Base-by-base conservation (phyloP, 2,113 vertebrate species). In the Cyanoramphus novaezelandiae region DNA sequence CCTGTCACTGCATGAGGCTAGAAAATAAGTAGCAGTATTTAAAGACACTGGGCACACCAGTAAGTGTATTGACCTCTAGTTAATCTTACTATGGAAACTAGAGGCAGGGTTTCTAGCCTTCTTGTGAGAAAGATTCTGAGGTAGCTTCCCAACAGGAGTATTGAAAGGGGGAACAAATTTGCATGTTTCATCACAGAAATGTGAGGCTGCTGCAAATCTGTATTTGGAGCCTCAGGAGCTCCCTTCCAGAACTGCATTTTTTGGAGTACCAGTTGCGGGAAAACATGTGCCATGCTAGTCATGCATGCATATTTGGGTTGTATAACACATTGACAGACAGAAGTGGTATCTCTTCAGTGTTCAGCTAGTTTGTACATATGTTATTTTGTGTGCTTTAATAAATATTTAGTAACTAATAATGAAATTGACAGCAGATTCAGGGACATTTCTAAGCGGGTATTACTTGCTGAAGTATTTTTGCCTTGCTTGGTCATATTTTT, bases 301-400 rank as follows among this genome's bases (percentile, higher is more conserved):
- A 18, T 14, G 31, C 23, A 25, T 0, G 1, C 1, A 0, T 23
- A 3, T 33, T 52, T 29, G 41, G 47, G 18, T 33, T 37, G 11
- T 64, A 74, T 72, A 88, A 72, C 43, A 43, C 27, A 4, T 5
- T 53, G 33, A 29, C 27, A 44, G 41, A 28, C 69, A 87, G 37
- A 41, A 76, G 14, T 35, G 11, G 4, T 68, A 8, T 46, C 47
- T 65, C 21, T 57, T 72, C 15, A 49, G 2, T 35, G 39, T 68
- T 86, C 28, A 39, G 3, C 10, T 55, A 43, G 14, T 64, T 89
- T 87, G 19, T 82, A 11, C 14, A 9, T 49, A 9, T 43, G 4
- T 12, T 41, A 39, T 57, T 84, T 86, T 69, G 3, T 60, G 25
- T 52, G 13, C 18, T 72, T 76, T 64, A 79, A 52, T 71, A 55